These are phyloP conservation scores for Agelaius tricolor DNA, from an alignment of 2,113 vertebrate species.

Conservation along the genomic window DNA sequence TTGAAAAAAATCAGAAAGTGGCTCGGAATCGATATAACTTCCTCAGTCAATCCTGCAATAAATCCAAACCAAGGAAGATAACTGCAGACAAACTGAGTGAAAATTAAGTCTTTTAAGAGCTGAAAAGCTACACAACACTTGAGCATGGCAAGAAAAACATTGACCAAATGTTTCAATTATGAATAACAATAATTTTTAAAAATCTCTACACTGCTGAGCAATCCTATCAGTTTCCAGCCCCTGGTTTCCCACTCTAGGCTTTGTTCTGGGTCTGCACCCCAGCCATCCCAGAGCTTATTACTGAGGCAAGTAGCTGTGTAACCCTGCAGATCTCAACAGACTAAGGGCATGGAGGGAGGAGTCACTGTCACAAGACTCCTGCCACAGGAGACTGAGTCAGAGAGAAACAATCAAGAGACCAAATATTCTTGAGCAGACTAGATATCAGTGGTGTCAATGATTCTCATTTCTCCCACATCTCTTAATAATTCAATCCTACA, in stretches of 20 bases:
- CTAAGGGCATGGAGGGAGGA: not conserved
- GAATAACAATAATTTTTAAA: not conserved
- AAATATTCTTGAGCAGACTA: not conserved
- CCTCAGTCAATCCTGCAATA: not conserved
- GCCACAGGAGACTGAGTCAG: rapidly evolving
- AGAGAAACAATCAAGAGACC: not conserved
- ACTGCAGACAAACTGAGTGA: not conserved
- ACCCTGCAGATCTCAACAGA: not conserved
- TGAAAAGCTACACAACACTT: not conserved
- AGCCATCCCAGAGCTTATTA: not conserved
- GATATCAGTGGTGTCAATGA: rapidly evolving
- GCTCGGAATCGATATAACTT: not conserved
- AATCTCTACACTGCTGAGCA: not conserved
- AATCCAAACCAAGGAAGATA: not conserved
- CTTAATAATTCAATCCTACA: not conserved
- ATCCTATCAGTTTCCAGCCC: not conserved
- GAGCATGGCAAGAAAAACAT: not conserved
- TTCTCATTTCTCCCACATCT: not conserved
- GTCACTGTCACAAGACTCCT: not conserved
- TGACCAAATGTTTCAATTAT: not conserved
- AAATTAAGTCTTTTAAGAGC: not conserved
- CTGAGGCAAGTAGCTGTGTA: not conserved
- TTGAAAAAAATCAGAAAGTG: not conserved
- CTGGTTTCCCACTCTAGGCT: not conserved
- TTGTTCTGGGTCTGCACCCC: not conserved